Percentiles rank a stretch among this genome's conserved stretches.
Evolutionary conservation across 2,888 invertebrate genomes (phyloP).

Genomic region (Morpho helenor): DNA sequence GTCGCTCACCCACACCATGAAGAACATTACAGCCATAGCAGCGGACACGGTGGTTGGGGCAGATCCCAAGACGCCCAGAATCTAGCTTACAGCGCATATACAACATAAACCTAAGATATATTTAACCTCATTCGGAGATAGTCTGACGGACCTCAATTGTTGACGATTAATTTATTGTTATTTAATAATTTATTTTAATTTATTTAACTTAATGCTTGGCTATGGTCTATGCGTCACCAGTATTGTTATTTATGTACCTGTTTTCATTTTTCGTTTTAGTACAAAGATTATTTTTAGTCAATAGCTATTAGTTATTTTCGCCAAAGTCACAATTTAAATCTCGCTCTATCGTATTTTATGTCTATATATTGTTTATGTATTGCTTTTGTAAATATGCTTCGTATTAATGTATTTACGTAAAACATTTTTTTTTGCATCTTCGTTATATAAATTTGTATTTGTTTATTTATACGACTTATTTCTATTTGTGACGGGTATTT

Average conservation of each 20-base stretch:
- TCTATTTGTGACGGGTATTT: slow-evolving; percentile 4
- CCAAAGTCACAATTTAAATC: slow-evolving; percentile 24
- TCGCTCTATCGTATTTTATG: background rate
- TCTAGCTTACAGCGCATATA: slow-evolving; percentile 85
- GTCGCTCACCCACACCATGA: slow-evolving; percentile 84
- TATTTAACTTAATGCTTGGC: slow-evolving; percentile 36
- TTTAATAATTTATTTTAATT: slow-evolving; percentile 66
- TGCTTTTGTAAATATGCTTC: slow-evolving; percentile 72
- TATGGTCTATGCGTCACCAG: slow-evolving; percentile 28
- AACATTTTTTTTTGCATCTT: slow-evolving; percentile 65
- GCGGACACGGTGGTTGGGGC: slow-evolving; percentile 82
- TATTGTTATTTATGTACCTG: slow-evolving; percentile 29
- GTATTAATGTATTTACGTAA: slow-evolving; percentile 61
- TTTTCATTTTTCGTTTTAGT: slow-evolving; percentile 36
- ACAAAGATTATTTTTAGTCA: slow-evolving; percentile 47
- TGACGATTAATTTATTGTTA: slow-evolving; percentile 61
- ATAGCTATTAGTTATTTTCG: slow-evolving; percentile 47
- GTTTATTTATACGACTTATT: slow-evolving; percentile 23
- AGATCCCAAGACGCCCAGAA: slow-evolving; percentile 83
- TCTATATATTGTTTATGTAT: slow-evolving; percentile 34
- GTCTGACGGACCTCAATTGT: slow-evolving; percentile 63
- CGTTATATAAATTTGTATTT: slow-evolving; percentile 29
- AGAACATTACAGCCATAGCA: slow-evolving; percentile 76
- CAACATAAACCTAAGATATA: slow-evolving; percentile 62
- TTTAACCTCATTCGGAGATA: slow-evolving; percentile 35